These are phyloP conservation scores for Oncorhynchus nerka DNA, from an alignment of 2,113 vertebrate species.

Conservation along the genomic window DNA sequence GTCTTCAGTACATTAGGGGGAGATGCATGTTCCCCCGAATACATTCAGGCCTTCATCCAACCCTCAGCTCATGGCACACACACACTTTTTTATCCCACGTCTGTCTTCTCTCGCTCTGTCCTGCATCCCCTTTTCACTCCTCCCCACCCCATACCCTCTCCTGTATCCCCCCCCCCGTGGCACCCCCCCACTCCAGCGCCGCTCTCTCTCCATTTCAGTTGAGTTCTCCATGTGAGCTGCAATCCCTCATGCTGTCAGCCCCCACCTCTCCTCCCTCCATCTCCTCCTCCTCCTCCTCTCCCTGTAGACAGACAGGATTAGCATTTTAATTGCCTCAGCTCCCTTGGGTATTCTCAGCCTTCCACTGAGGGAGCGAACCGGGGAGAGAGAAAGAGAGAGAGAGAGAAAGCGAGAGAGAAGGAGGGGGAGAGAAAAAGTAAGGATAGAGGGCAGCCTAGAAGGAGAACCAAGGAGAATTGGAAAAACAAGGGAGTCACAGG, in stretches of 20 bases:
- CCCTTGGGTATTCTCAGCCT: slow-evolving; percentile 83
- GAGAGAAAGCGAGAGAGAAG: slow-evolving; percentile 35
- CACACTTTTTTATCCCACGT: slow-evolving; percentile 63
- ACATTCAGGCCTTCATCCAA: slow-evolving; percentile 77
- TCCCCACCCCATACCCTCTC: slow-evolving; percentile 23
- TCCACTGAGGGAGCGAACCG: slow-evolving; percentile 76
- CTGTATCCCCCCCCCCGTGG: slow-evolving; percentile 47
- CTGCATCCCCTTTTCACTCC: slow-evolving; percentile 71
- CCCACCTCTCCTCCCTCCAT: slow-evolving; percentile 52
- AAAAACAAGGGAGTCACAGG: slow-evolving; percentile 66
- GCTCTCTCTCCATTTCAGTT: slow-evolving; percentile 78
- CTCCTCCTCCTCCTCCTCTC: slow-evolving; percentile 73
- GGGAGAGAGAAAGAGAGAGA: slow-evolving; percentile 45
- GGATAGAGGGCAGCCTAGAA: slow-evolving; percentile 51
- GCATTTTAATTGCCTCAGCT: slow-evolving; percentile 87
- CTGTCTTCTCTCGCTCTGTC: slow-evolving; percentile 68
- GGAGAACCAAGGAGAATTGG: slow-evolving; percentile 72
- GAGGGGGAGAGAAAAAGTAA: slow-evolving; percentile 57
- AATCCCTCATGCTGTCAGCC: slow-evolving; percentile 85
- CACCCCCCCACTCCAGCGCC: slow-evolving; percentile 63
- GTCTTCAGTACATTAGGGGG: slow-evolving; percentile 64
- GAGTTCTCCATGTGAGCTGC: slow-evolving; percentile 82
- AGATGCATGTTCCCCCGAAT: slow-evolving; percentile 69
- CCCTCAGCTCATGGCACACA: slow-evolving; percentile 71
- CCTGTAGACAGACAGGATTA: slow-evolving; percentile 86